These are phyloP conservation scores for Leptodactylus fuscus DNA, from an alignment of 2,113 vertebrate species.

Conservation along the genomic window DNA sequence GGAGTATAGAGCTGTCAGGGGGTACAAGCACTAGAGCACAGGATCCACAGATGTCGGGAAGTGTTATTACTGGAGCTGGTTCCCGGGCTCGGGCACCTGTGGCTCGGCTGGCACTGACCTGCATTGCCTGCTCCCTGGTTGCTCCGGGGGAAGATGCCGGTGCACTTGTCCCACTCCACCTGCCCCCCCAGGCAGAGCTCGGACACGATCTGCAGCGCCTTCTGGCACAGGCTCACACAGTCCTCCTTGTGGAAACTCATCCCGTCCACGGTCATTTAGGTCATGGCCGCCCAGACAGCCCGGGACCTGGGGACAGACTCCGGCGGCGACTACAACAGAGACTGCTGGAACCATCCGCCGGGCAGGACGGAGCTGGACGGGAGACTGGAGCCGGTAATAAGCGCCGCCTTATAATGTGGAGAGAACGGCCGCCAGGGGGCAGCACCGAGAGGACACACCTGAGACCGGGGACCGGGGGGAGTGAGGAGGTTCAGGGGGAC, in stretches of 20 bases:
- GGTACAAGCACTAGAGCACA: no score
- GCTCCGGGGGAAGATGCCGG: conserved; percentile 87
- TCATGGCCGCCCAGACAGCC: conserved; percentile 12
- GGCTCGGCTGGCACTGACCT: conserved; percentile 77
- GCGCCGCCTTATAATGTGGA: conserved; percentile 24
- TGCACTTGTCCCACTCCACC: conserved; percentile 91
- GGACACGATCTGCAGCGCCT: conserved; percentile 92
- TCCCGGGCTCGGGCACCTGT: neutral
- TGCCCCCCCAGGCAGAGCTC: conserved; percentile 92
- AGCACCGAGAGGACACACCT: conserved; percentile 18
- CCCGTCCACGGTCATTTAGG: conserved; percentile 19
- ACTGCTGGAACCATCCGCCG: neutral
- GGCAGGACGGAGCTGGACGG: conserved; percentile 14
- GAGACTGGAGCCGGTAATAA: conserved; percentile 7
- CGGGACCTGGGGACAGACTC: neutral
- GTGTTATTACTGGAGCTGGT: no score
- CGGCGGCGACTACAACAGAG: neutral
- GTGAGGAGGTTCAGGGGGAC: neutral
- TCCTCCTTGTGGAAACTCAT: conserved; percentile 89
- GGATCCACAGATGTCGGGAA: no score
- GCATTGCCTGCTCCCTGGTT: conserved; percentile 83
- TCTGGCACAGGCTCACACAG: conserved; percentile 89
- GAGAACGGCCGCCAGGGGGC: neutral
- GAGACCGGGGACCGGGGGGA: neutral
- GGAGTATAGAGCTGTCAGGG: no score